phyloP scores from a whole-genome alignment of 2,888 invertebrate genomes.

The Spilosoma lubricipeda region DNA sequence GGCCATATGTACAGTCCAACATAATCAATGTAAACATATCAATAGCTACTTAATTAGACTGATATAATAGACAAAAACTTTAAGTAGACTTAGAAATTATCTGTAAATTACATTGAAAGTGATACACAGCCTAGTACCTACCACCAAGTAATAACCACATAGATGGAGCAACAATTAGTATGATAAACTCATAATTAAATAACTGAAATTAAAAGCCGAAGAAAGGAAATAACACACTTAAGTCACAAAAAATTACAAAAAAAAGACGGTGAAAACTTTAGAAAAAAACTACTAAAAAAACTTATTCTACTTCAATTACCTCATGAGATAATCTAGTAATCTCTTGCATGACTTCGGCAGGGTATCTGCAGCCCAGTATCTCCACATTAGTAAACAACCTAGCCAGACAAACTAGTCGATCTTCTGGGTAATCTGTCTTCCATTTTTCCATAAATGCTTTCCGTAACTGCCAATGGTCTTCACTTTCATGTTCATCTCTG shows the following conservation, averaged over 20 bases:
- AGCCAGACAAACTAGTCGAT: slow-evolving; percentile 87
- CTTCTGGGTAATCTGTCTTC: slow-evolving; percentile 87
- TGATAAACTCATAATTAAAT: not conserved
- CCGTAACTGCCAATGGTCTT: slow-evolving; percentile 95
- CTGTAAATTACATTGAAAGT: not conserved
- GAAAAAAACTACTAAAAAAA: not conserved
- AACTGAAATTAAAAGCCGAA: not conserved
- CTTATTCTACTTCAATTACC: slow-evolving; percentile 67
- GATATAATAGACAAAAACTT: not conserved
- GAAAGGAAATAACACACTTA: not conserved
- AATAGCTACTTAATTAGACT: too few species aligned
- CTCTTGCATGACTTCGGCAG: slow-evolving; percentile 85
- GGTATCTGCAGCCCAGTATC: slow-evolving; percentile 88
- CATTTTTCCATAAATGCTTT: slow-evolving; percentile 92
- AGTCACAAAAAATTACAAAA: not conserved
- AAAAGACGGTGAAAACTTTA: not conserved
- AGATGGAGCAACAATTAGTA: not conserved
- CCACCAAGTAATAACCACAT: not conserved
- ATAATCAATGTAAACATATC: too few species aligned
- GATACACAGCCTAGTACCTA: not conserved
- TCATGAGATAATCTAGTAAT: slow-evolving; percentile 81
- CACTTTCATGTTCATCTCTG: slow-evolving; percentile 93
- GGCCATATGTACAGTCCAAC: too few species aligned
- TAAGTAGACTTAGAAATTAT: not conserved
- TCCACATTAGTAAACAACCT: slow-evolving; percentile 88